phyloP scores from a whole-genome alignment of 2,888 invertebrate genomes.

The Mythimna impura region DNA sequence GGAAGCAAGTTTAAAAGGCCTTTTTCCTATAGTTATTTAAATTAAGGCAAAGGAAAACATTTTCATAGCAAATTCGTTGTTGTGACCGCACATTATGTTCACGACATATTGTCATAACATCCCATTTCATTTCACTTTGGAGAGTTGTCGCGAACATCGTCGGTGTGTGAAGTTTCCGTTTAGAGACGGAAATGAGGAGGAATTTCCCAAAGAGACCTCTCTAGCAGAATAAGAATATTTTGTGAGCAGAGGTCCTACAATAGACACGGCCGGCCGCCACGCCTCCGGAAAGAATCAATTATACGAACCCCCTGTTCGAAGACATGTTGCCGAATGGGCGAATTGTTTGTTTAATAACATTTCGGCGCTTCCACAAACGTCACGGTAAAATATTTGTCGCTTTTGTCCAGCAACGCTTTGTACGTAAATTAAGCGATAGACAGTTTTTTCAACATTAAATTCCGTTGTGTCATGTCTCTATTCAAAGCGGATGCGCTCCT shows the following conservation, averaged over 20 bases:
- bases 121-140: conserved; percentile 87
- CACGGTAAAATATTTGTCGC: conserved; percentile 85
- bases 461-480: conserved; percentile 81
- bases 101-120: conserved; percentile 87
- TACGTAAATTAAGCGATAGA: conserved; percentile 83
- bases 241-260: conserved; percentile 81
- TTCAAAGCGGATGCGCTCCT: conserved; percentile 82
- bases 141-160: conserved; percentile 82
- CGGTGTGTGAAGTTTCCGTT: conserved; percentile 84
- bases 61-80: conserved; percentile 74
- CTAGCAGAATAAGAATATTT: conserved; percentile 84
- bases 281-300: conserved; percentile 90
- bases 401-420: conserved; percentile 82
- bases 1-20: conserved; percentile 54
- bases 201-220: conserved; percentile 84
- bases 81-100: conserved; percentile 74
- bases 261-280: conserved; percentile 77
- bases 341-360: conserved; percentile 91
- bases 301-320: conserved; percentile 82
- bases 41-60: conserved; percentile 69
- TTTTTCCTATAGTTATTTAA: conserved; percentile 69
- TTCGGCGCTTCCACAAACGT: conserved; percentile 85
- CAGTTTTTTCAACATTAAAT: conserved; percentile 80
- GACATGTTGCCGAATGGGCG: conserved; percentile 88
- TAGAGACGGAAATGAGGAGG: conserved; percentile 87